A percentile compares a stretch with the other conserved stretches of the same genome.
Conservation (phyloP, 2,797 vertebrate species). For the Picus viridis region DNA sequence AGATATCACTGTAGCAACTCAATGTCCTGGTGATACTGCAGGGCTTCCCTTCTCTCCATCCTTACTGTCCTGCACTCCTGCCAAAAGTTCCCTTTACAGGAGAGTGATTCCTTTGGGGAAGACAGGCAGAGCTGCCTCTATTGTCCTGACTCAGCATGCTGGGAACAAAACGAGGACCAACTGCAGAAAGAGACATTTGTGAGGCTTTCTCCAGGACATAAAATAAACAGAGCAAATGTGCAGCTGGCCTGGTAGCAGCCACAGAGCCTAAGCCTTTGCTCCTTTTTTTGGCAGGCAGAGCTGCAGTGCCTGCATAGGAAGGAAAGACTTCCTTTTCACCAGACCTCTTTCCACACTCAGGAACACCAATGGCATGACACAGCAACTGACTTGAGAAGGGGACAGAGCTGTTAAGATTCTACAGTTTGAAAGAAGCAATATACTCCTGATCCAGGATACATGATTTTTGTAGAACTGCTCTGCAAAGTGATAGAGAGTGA, state of each 20-base stretch:
- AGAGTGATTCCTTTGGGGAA: background rate
- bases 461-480: background rate
- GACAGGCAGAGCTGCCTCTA: background rate
- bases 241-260: slow-evolving; percentile 15
- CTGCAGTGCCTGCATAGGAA: background rate
- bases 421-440: background rate
- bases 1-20: background rate
- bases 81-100: background rate
- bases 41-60: background rate
- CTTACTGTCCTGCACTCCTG: background rate
- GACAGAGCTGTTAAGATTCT: background rate
- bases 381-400: background rate
- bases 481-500: background rate
- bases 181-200: slow-evolving; percentile 15
- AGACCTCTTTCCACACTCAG: background rate
- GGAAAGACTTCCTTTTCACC: background rate
- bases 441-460: background rate
- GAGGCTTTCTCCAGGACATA: background rate
- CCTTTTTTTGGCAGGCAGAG: background rate
- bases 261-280: background rate
- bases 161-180: background rate
- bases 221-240: background rate
- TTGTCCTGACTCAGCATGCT: background rate
- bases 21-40: background rate
- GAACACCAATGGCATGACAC: background rate